phyloP scores from a whole-genome alignment of 2,113 vertebrate genomes.

The Cercocebus atys region DNA sequence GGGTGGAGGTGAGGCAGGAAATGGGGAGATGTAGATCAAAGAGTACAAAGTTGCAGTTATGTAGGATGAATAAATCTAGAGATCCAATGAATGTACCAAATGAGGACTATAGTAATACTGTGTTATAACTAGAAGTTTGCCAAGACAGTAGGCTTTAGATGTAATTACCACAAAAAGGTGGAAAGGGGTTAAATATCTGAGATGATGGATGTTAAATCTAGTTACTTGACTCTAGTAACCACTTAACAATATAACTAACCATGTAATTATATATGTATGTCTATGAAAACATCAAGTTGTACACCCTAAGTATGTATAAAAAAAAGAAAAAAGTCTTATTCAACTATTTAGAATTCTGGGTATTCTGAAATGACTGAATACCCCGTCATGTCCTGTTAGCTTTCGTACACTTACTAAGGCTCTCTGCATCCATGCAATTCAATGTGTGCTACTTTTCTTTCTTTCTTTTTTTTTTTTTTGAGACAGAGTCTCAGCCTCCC shows the following conservation, averaged over 20 bases:
- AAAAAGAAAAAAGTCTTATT: neutral
- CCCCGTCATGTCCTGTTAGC: neutral
- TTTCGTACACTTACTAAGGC: rapidly evolving
- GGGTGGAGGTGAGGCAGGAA: neutral
- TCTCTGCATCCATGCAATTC: neutral
- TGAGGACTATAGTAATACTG: neutral
- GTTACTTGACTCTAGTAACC: neutral
- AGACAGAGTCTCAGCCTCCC: no score
- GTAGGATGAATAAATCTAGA: neutral
- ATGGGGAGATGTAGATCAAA: neutral
- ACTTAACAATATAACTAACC: no score
- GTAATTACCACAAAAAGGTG: neutral
- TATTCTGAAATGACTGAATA: neutral
- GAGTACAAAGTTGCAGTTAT: neutral
- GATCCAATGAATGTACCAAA: neutral
- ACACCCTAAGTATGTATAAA: neutral
- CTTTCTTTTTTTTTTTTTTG: no score
- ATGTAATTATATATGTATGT: neutral
- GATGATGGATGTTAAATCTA: neutral
- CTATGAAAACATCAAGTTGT: neutral
- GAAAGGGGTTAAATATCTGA: neutral
- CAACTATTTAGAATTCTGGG: neutral
- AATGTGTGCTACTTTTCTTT: no score
- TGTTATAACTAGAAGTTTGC: neutral
- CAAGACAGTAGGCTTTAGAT: neutral